Evolutionary conservation across 2,113 vertebrate species (phyloP).

Genomic region (Clarias macrocephalus): DNA sequence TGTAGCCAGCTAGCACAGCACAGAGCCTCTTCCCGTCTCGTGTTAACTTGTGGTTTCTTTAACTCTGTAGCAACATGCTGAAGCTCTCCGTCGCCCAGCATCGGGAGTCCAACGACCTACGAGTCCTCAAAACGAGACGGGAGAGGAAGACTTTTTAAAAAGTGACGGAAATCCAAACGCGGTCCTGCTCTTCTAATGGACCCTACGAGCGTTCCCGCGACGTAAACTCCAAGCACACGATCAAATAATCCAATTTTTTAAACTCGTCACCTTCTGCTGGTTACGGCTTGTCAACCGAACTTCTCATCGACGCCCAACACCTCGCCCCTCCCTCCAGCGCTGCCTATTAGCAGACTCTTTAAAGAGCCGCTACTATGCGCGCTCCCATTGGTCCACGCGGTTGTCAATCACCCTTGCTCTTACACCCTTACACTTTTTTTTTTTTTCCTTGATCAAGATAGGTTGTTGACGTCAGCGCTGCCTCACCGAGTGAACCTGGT

Average conservation of each 20-base stretch:
- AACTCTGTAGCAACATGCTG: constrained; percentile 75
- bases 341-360: constrained; percentile 70
- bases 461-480: constrained; percentile 69
- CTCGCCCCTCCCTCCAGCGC: constrained; percentile 64
- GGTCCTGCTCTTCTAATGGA: constrained; percentile 30
- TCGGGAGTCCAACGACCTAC: constrained; percentile 70
- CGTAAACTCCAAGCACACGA: constrained; percentile 52
- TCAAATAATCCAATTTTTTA: constrained; percentile 63
- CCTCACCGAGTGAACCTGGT: constrained; percentile 56
- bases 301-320: constrained; percentile 53
- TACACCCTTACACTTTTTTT: constrained; percentile 49
- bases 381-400: constrained; percentile 62
- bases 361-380: constrained; percentile 58
- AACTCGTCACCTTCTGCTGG: constrained; percentile 81
- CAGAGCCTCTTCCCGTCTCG: constrained; percentile 39
- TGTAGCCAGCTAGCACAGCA: constrained; percentile 21
- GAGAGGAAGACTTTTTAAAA: constrained; percentile 31
- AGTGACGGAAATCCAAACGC: not conserved
- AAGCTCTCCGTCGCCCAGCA: constrained; percentile 71
- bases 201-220: constrained; percentile 35
- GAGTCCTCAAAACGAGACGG: constrained; percentile 25
- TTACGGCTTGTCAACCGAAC: constrained; percentile 74
- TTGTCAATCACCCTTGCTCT: constrained; percentile 60
- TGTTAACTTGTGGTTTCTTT: constrained; percentile 75
- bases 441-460: constrained; percentile 61